These are phyloP conservation scores for Gambelia wislizenii DNA, from an alignment of 2,797 vertebrate species.

Conservation along the genomic window DNA sequence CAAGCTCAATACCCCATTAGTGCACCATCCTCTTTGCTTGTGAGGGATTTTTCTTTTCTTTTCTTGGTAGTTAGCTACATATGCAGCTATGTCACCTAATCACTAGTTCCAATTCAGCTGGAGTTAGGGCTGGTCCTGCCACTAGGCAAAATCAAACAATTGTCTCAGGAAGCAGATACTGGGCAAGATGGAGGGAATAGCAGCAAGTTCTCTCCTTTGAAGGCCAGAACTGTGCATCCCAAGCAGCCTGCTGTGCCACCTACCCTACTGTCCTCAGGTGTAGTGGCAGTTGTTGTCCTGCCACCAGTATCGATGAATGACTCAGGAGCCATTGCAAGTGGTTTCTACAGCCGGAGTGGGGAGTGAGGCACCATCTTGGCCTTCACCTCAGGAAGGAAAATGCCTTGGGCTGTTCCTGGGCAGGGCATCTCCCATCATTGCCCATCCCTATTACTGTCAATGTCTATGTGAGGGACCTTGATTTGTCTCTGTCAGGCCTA, in stretches of 20 bases:
- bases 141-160: not conserved
- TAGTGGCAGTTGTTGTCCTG: not conserved
- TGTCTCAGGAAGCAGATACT: not conserved
- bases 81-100: not conserved
- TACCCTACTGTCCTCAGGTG: not conserved
- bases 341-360: not conserved
- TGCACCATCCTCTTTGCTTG: not conserved
- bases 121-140: not conserved
- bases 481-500: not conserved
- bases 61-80: not conserved
- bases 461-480: not conserved
- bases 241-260: not conserved
- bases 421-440: not conserved
- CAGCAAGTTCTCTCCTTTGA: not conserved
- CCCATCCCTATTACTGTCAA: not conserved
- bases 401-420: not conserved
- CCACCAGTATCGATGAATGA: not conserved
- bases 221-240: not conserved
- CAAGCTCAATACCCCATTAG: not conserved
- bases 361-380: not conserved
- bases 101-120: not conserved
- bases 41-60: not conserved
- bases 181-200: not conserved
- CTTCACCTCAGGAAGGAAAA: not conserved
- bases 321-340: not conserved